Percentiles rank a stretch among this genome's conserved stretches.
Evolutionary conservation across 2,888 invertebrate species (phyloP).

Genomic region (Microlaimidae sp.): DNA sequence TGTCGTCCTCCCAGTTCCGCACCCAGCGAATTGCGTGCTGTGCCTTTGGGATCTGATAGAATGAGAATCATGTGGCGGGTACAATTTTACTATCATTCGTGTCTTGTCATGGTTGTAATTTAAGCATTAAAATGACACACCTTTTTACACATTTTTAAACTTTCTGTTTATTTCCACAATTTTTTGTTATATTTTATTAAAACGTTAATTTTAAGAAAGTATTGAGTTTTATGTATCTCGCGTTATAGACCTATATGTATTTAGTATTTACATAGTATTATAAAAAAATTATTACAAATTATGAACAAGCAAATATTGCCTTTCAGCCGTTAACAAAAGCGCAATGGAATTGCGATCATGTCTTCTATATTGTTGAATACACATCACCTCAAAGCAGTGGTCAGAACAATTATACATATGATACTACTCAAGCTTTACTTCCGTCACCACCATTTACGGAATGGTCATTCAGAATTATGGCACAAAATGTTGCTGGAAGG

Average conservation of each 20-base stretch:
- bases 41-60: conserved; percentile 31
- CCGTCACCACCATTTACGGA: conserved; percentile 31
- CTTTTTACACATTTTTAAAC: too few species aligned
- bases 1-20: conserved; percentile 10
- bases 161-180: too few species aligned
- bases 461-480: conserved; percentile 33
- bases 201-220: too few species aligned
- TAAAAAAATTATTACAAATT: too few species aligned
- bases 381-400: conserved; percentile 19
- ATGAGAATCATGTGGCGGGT: conserved; percentile 31
- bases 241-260: too few species aligned
- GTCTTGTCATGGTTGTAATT: too few species aligned
- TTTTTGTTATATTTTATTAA: too few species aligned
- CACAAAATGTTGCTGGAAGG: conserved; percentile 31
- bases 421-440: conserved; percentile 26
- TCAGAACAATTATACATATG: conserved; percentile 26
- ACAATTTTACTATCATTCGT: background rate
- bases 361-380: conserved; percentile 35
- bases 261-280: too few species aligned
- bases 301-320: too few species aligned
- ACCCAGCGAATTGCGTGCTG: conserved; percentile 15
- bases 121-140: too few species aligned
- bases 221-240: too few species aligned
- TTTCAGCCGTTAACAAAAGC: conserved; percentile 28
- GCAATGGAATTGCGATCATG: conserved; percentile 33